These are phyloP conservation scores for Melanogrammus aeglefinus DNA, from an alignment of 2,797 vertebrate genomes.

Conservation along the genomic window DNA sequence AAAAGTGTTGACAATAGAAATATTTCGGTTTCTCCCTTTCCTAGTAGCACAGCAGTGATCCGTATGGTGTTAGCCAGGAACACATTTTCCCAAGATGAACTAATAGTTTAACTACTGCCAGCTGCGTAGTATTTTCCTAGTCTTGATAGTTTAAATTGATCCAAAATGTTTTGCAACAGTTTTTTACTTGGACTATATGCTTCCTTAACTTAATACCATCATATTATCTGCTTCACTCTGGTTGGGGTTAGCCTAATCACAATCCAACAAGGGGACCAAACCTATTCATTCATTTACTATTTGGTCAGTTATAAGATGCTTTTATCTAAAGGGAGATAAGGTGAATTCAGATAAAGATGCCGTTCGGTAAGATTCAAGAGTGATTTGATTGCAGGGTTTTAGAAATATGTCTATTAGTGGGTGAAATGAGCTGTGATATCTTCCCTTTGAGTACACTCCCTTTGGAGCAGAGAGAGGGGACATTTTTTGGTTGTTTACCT, in stretches of 20 bases:
- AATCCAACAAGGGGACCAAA: neutral
- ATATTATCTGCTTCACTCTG: slow-evolving; percentile 16
- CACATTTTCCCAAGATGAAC: slow-evolving; percentile 64
- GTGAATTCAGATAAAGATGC: too few species aligned
- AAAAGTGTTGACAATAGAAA: slow-evolving; percentile 29
- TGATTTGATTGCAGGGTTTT: too few species aligned
- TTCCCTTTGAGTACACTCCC: too few species aligned
- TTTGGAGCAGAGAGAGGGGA: too few species aligned
- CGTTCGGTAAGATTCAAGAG: too few species aligned
- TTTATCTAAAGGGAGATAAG: too few species aligned
- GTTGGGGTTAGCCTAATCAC: too few species aligned
- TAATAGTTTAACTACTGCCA: slow-evolving; percentile 51
- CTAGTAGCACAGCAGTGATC: slow-evolving; percentile 44
- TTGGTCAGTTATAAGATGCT: neutral
- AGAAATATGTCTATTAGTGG: too few species aligned
- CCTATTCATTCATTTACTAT: neutral
- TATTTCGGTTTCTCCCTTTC: slow-evolving; percentile 20
- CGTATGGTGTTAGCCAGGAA: slow-evolving; percentile 44
- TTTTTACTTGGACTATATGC: slow-evolving; percentile 24
- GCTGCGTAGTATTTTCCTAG: slow-evolving; percentile 56
- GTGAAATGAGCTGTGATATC: too few species aligned
- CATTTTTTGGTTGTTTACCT: too few species aligned
- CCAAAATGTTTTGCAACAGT: slow-evolving; percentile 55
- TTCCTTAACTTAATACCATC: slow-evolving; percentile 26
- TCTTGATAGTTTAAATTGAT: slow-evolving; percentile 41